Evolutionary conservation across 1,140 invertebrate genomes (phyloP).

Genomic region (Drosophila parabipectinata): DNA sequence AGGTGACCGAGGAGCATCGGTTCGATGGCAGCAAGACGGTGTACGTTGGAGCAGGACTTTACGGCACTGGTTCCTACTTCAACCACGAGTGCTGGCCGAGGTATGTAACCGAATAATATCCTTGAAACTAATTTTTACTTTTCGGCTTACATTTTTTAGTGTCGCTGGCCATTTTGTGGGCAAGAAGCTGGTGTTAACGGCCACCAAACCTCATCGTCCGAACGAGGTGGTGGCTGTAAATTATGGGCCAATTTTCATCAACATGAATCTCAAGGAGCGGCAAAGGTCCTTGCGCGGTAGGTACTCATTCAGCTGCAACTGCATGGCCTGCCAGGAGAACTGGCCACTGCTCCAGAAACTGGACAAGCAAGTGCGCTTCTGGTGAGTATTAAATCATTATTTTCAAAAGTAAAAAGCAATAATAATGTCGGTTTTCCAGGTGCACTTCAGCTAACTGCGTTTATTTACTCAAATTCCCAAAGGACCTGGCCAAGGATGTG

Average conservation of each 20-base stretch:
- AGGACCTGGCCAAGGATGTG: slow-evolving; percentile 74
- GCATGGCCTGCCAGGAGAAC: slow-evolving; percentile 89
- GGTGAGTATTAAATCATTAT: slow-evolving; percentile 41
- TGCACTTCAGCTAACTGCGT: slow-evolving; percentile 86
- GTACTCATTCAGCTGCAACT: slow-evolving; percentile 93
- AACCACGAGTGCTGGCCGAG: slow-evolving; percentile 94
- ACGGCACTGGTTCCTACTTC: slow-evolving; percentile 91
- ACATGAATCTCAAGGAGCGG: slow-evolving; percentile 87
- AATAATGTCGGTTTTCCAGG: slow-evolving; percentile 72
- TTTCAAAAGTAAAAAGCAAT: background rate
- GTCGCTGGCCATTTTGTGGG: slow-evolving; percentile 92
- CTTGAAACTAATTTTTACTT: background rate
- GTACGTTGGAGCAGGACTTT: slow-evolving; percentile 92
- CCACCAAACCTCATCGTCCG: slow-evolving; percentile 87
- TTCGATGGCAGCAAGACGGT: slow-evolving; percentile 86
- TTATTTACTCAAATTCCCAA: slow-evolving; percentile 84
- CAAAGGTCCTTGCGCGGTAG: slow-evolving; percentile 88
- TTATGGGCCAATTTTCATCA: slow-evolving; percentile 93
- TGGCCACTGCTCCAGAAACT: slow-evolving; percentile 90
- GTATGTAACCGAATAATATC: background rate
- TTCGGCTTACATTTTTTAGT: slow-evolving; percentile 59
- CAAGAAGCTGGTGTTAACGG: slow-evolving; percentile 88
- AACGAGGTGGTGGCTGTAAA: slow-evolving; percentile 91
- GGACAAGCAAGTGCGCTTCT: slow-evolving; percentile 84
- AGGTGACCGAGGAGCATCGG: slow-evolving; percentile 84